phyloP scores from a whole-genome alignment of 2,888 invertebrate species.

The Ormyrus labotus region DNA sequence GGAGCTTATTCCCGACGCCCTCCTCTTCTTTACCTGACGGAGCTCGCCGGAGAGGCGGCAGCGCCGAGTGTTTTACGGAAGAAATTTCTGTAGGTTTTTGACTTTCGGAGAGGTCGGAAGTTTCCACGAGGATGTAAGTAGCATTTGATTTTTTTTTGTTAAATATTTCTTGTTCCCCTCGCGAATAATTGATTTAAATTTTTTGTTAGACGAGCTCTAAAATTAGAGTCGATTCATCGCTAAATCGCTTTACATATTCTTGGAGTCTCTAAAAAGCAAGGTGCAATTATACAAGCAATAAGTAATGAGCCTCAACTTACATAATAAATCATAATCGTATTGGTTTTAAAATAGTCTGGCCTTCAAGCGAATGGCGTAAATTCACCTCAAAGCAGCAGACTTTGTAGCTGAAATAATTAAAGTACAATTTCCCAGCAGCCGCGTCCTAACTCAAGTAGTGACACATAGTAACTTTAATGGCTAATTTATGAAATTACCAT shows the following conservation, averaged over 20 bases:
- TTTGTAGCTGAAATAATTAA: slow-evolving; percentile 34
- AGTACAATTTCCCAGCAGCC: slow-evolving; percentile 24
- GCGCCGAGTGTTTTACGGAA: slow-evolving; percentile 4
- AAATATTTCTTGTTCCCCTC: too few relatives aligned
- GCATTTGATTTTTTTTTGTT: too few relatives aligned
- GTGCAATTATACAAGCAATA: background rate
- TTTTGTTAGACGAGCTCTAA: too few relatives aligned
- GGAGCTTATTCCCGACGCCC: slow-evolving; percentile 22
- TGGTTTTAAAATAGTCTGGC: too few relatives aligned
- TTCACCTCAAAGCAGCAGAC: background rate
- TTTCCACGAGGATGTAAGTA: too few relatives aligned
- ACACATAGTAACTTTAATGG: slow-evolving; percentile 38
- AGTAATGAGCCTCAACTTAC: slow-evolving; percentile 2
- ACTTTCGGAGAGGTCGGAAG: too few relatives aligned
- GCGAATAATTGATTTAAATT: too few relatives aligned
- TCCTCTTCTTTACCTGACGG: too few relatives aligned
- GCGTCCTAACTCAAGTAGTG: slow-evolving; percentile 5
- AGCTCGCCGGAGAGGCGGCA: too few relatives aligned
- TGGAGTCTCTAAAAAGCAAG: background rate
- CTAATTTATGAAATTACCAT: slow-evolving; percentile 42
- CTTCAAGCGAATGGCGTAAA: slow-evolving; percentile 9
- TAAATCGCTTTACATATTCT: too few relatives aligned
- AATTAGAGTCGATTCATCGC: too few relatives aligned
- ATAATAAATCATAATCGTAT: slow-evolving; percentile 19
- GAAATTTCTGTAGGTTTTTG: background rate